Base-by-base conservation (phyloP, 2,113 vertebrate genomes). In the Microtus montanus region DNA sequence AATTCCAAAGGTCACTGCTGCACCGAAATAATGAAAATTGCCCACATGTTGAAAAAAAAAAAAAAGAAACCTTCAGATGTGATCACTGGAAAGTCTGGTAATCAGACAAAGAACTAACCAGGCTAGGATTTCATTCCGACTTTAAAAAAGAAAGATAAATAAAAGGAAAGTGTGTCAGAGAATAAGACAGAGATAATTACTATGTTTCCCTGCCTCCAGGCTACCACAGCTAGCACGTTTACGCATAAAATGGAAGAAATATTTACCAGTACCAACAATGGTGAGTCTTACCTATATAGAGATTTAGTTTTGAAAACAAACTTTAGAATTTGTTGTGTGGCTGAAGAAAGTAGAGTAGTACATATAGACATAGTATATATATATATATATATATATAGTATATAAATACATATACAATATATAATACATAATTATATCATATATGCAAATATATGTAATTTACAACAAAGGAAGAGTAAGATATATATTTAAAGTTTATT, bases 11-110 rank as follows among this genome's bases (percentile, higher is more conserved):
- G 98, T 98, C 98, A 98, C 97, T 12, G 87, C 95, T 98, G 98
- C 97, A 98, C 98, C 96, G 97, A 98, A 98, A 98, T 98, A 98
- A 98, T 98, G 98, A 99, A 99, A 99, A 99, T 99, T 99, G 98
- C 97, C 98, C 98, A 98, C 98, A 98, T 98, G 98, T 98, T 97
- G 98, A 97, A 98, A 49, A 66, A 78, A 49, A 77, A 54, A 54
- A 12, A 58, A 58, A 58, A 58, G 54, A 54, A 80, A 35, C 80
- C 80, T 93, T 97, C 98, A 98, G 97, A 97, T 94, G 96, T 97
- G 97, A 96, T 95, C 80, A 95, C 96, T 98, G 90, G 95, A 92
- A 97, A 98, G 96, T 95, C 97, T 97, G 98, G 97, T 96, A 98
- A 95, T 97, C 97, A 97, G 84, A 87, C 74, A 82, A 95, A 93